phyloP scores from a whole-genome alignment of 1,140 invertebrate species.

The Leptonema lineaticorne region DNA sequence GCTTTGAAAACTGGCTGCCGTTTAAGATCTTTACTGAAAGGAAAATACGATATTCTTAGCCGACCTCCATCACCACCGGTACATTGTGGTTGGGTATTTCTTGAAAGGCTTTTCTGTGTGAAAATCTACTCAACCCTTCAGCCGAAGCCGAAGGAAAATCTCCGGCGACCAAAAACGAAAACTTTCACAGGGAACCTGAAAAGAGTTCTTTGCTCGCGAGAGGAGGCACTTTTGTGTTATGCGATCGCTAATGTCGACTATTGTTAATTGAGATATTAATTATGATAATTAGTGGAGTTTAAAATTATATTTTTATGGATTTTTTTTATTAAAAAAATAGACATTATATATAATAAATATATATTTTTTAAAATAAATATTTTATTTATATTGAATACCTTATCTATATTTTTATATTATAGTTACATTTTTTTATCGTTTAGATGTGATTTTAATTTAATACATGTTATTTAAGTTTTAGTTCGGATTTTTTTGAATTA shows the following conservation, averaged over 20 bases:
- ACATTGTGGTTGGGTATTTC: slow-evolving; percentile 15
- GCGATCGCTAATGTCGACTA: slow-evolving; percentile 12
- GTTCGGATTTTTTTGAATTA: too few relatives aligned
- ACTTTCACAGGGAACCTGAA: slow-evolving; percentile 4
- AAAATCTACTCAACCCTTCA: slow-evolving; percentile 26
- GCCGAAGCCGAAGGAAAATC: too few relatives aligned
- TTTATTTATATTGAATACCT: too few relatives aligned
- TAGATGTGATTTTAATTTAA: too few relatives aligned
- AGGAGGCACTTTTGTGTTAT: neutral
- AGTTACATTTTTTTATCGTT: too few relatives aligned
- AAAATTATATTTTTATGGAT: too few relatives aligned
- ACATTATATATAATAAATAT: too few relatives aligned
- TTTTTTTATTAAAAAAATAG: too few relatives aligned
- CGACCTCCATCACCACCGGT: slow-evolving; percentile 17
- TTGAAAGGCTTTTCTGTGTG: slow-evolving; percentile 7
- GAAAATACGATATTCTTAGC: slow-evolving; percentile 15
- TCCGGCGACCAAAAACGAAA: slow-evolving; percentile 6
- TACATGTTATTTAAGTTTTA: too few relatives aligned
- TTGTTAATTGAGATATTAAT: slow-evolving; percentile 23
- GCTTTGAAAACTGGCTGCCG: too few relatives aligned
- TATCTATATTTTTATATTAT: too few relatives aligned
- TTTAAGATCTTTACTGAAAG: slow-evolving; percentile 2
- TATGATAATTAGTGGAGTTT: slow-evolving; percentile 28
- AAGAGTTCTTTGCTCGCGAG: neutral
- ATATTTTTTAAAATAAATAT: too few relatives aligned